Percentiles rank a stretch among this genome's conserved stretches.
Evolutionary conservation across 2,888 invertebrate genomes (phyloP).

Genomic region (Protophormia terraenovae): DNA sequence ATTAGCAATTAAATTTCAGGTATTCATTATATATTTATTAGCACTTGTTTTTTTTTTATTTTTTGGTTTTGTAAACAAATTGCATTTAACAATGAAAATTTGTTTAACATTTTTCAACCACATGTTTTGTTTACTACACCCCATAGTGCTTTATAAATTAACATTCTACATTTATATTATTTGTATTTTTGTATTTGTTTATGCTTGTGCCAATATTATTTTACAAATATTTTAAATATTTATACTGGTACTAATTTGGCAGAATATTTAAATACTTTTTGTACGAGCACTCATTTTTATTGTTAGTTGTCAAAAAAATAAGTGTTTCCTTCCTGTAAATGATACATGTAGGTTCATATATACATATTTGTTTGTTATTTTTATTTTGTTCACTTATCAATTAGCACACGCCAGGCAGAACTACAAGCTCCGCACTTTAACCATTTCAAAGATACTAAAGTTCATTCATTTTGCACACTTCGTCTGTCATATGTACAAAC

Average conservation of each 20-base stretch:
- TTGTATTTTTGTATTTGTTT: neutral
- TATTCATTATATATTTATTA: too few species aligned
- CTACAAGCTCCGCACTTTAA: slow-evolving; percentile 3
- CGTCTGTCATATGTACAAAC: neutral
- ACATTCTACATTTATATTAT: slow-evolving; percentile 28
- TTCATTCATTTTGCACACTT: slow-evolving; percentile 11
- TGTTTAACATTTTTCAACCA: too few species aligned
- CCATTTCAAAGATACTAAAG: slow-evolving; percentile 14
- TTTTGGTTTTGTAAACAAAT: too few species aligned
- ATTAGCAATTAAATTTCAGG: too few species aligned
- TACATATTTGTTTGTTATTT: neutral
- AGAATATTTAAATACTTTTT: slow-evolving; percentile 39
- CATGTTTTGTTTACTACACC: neutral
- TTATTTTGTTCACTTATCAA: slow-evolving; percentile 31
- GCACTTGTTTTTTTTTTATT: too few species aligned
- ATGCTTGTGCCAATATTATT: slow-evolving; percentile 18
- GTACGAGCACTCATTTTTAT: neutral
- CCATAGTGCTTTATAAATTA: slow-evolving; percentile 47
- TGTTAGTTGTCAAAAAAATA: slow-evolving; percentile 31
- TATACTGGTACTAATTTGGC: slow-evolving; percentile 28
- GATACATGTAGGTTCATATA: neutral
- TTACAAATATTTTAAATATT: slow-evolving; percentile 22
- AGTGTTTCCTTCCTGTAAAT: slow-evolving; percentile 44
- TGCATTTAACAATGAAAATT: too few species aligned
- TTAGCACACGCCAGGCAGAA: slow-evolving; percentile 25